Base-by-base conservation (phyloP, 2,113 vertebrate genomes). In the Ailuropoda melanoleuca region DNA sequence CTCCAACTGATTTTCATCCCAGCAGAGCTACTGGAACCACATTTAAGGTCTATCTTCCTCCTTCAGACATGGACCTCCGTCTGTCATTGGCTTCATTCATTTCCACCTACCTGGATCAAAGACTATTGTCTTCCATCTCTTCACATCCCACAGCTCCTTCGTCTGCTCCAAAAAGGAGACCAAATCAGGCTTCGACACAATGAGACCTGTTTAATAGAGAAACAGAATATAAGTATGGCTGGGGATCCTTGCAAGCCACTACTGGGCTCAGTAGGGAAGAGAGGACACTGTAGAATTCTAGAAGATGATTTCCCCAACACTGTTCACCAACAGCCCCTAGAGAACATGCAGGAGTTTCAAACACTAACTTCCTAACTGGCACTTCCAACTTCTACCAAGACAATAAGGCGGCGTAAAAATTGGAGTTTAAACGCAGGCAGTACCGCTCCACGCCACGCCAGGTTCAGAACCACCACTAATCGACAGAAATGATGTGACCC, bases 391-490 rank as follows among this genome's bases (percentile, higher is more conserved):
- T 6, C 68, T 14, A 4, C 19, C 10, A 3, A 72, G 13, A 39
- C 68, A 39, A 39, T 23, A 6, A 5, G 43, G 3, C 23, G 68
- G 19, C 24, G 37, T 12, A 23, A 24, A 72, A 39, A 13, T 2
- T 24, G 37, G 68, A 72, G 68, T 39, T 39, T 13, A 23, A 39
- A 72, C 13, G 9, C 12, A 23, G 37, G 37, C 37, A 12, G 19
- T 13, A 39, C 68, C 37, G 3, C 13, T 23, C 24, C 1, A 39
- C 39, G n/a, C 68, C 68, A 72, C n/a, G 6, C 19, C 4, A 23
- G 10, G n/a, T 4, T 23, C 23, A 12, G 8, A 23, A 72, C 4
- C 21, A 10, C 68, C n/a, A 0, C 37, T 39, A 4, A 24, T 23
- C 21, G 12, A 24, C 37, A 72, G 21, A 72, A 72, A 39, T 72